Evolutionary conservation across 2,113 vertebrate species (phyloP).

Genomic region (Pseudopodoces humilis): DNA sequence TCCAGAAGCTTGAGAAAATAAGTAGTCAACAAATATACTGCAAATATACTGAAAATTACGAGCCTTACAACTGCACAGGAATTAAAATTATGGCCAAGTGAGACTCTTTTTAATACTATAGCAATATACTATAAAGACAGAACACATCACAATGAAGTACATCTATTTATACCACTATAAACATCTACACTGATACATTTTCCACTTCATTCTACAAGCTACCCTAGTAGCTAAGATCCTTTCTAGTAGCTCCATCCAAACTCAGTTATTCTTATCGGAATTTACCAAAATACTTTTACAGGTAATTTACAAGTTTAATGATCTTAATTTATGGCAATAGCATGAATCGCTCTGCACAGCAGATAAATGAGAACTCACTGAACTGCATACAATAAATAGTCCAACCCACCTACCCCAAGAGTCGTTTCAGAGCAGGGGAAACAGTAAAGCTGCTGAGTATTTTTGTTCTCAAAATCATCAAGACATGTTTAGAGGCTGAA

Average conservation of each 20-base stretch:
- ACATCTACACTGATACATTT: background rate
- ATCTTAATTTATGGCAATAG: background rate
- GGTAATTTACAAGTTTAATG: background rate
- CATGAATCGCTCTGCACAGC: background rate
- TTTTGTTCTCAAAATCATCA: background rate
- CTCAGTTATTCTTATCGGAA: background rate
- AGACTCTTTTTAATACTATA: background rate
- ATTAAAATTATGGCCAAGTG: background rate
- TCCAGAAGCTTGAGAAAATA: background rate
- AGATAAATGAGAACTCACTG: background rate
- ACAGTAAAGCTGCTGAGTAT: fast-evolving
- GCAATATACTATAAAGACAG: background rate
- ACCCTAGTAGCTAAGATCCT: background rate
- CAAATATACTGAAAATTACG: background rate
- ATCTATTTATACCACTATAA: background rate
- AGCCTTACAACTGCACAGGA: background rate
- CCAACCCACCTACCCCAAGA: background rate
- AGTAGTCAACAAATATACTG: background rate
- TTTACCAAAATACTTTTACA: background rate
- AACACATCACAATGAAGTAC: background rate
- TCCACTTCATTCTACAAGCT: background rate
- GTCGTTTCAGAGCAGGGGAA: background rate
- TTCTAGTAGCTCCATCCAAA: background rate
- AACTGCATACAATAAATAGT: background rate
- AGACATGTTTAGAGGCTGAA: background rate